Percentiles rank a stretch among this genome's conserved stretches.
Conservation (phyloP, 2,888 invertebrate genomes). For the Masnerella sp. region DNA sequence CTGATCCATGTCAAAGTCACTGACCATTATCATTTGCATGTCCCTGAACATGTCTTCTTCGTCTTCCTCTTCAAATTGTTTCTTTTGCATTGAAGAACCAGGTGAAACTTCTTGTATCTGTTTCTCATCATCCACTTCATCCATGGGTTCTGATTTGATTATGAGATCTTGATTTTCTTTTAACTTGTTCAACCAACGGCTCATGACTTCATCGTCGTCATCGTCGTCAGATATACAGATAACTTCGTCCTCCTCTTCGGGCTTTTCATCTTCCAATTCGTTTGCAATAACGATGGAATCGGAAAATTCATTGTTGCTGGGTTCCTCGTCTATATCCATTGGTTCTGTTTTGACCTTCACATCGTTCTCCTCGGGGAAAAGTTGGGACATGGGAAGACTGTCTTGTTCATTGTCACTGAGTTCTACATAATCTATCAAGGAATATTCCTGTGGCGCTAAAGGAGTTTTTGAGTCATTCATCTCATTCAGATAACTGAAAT, state of each 20-base stretch:
- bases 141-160: no score
- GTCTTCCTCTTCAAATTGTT: no score
- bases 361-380: background rate
- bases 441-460: background rate
- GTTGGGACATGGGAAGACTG: background rate
- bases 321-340: background rate
- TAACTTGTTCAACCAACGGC: no score
- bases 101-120: no score
- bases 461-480: background rate
- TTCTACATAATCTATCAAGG: background rate
- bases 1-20: no score
- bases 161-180: background rate
- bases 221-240: background rate
- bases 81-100: no score
- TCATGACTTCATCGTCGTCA: background rate
- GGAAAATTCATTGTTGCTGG: background rate
- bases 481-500: no score
- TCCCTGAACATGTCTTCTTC: no score
- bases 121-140: no score
- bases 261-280: background rate
- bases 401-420: background rate
- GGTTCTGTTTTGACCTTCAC: background rate
- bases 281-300: background rate
- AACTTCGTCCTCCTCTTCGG: background rate
- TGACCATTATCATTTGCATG: no score